Conservation (phyloP, 1,140 invertebrate species). For the Sipha flava region DNA sequence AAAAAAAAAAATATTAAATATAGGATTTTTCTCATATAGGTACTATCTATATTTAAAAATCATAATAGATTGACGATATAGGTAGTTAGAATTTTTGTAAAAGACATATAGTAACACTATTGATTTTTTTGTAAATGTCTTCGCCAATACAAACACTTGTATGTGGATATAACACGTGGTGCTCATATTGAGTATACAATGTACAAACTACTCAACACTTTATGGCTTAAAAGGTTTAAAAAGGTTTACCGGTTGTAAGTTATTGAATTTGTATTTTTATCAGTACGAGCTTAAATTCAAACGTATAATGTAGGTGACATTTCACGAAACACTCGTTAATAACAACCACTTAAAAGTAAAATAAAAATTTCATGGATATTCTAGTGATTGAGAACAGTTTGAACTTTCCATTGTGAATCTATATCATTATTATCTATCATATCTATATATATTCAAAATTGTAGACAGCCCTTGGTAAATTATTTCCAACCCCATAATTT, state of each 20-base stretch:
- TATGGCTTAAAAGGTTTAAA: not conserved
- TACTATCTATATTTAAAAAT: too few species aligned
- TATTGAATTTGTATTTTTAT: too few species aligned
- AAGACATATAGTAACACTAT: not conserved
- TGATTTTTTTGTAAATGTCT: too few species aligned
- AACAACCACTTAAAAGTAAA: not conserved
- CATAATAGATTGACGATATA: too few species aligned
- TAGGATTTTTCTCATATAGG: too few species aligned
- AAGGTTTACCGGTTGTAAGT: not conserved
- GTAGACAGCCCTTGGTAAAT: not conserved
- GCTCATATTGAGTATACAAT: too few species aligned
- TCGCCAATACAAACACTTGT: too few species aligned
- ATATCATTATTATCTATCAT: too few species aligned
- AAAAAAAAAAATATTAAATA: too few species aligned
- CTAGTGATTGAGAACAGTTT: not conserved
- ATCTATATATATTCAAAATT: not conserved
- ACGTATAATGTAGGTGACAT: too few species aligned
- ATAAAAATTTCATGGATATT: not conserved
- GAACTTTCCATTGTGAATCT: not conserved
- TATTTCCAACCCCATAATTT: not conserved
- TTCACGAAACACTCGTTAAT: not conserved
- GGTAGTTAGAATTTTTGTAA: not conserved
- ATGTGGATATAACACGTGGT: too few species aligned
- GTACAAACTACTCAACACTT: not conserved
- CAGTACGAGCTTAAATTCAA: not conserved